Conservation (phyloP, 2,888 invertebrate genomes). For the Diplolepis rosae region DNA sequence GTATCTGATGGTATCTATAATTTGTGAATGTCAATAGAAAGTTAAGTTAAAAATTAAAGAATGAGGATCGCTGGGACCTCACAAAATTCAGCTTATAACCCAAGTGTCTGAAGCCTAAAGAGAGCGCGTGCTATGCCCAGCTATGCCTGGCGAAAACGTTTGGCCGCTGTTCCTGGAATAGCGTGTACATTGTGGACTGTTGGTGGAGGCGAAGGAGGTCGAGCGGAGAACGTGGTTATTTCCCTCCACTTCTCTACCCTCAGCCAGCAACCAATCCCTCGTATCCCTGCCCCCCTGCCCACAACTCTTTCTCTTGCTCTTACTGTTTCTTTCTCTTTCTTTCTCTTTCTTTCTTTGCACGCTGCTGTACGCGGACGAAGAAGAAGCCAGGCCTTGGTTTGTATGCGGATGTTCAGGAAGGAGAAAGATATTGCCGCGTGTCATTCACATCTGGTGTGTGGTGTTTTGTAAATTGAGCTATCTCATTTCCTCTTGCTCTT, state of each 20-base stretch:
- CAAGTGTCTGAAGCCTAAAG: constrained; percentile 38
- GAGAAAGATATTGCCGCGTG: constrained; percentile 48
- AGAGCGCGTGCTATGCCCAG: constrained; percentile 36
- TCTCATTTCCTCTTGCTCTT: background rate
- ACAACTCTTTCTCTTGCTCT: constrained; percentile 29
- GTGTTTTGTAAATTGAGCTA: constrained; percentile 32
- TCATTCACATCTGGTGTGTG: constrained; percentile 46
- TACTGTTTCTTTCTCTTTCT: constrained; percentile 38
- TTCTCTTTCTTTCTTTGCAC: constrained; percentile 35
- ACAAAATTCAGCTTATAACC: constrained; percentile 49
- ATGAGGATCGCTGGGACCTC: constrained; percentile 43
- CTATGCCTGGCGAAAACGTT: constrained; percentile 31
- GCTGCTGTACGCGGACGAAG: constrained; percentile 10
- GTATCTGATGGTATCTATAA: too few relatives aligned
- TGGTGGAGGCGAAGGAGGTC: constrained; percentile 1
- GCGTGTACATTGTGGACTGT: constrained; percentile 44
- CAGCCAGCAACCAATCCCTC: constrained; percentile 57
- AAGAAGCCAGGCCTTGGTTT: constrained; percentile 40
- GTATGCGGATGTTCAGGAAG: constrained; percentile 49
- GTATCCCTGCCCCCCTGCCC: constrained; percentile 51
- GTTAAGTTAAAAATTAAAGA: too few relatives aligned
- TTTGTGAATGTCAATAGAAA: too few relatives aligned
- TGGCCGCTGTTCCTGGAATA: constrained; percentile 47
- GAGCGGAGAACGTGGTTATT: background rate
- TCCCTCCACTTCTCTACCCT: too few relatives aligned